phyloP scores from a whole-genome alignment of 2,113 vertebrate genomes.

The Chloropsis hardwickii region DNA sequence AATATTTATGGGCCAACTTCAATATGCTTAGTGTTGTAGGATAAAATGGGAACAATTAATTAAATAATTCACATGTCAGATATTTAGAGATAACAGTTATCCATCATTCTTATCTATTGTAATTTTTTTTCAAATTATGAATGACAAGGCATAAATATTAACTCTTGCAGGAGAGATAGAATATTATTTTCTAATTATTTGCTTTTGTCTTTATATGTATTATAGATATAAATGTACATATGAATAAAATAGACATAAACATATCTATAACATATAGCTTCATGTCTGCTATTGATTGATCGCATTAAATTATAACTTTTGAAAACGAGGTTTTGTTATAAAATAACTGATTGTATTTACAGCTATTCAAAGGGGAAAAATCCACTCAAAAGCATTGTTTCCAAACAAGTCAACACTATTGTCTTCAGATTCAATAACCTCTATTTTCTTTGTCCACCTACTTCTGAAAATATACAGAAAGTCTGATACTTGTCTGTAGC shows the following conservation, averaged over 20 bases:
- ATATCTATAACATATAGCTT: background rate
- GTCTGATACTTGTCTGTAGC: background rate
- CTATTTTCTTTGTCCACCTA: background rate
- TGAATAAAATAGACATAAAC: background rate
- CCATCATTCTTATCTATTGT: background rate
- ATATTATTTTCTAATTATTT: background rate
- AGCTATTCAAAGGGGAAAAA: fast-evolving
- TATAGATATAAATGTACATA: background rate
- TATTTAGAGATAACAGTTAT: background rate
- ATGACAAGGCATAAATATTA: background rate
- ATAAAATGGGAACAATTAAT: slow-evolving; percentile 7
- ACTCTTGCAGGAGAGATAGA: background rate
- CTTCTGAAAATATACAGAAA: background rate
- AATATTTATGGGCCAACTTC: slow-evolving; percentile 2
- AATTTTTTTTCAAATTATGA: background rate
- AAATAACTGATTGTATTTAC: background rate
- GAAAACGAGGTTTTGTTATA: background rate
- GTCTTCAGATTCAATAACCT: background rate
- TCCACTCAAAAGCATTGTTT: background rate
- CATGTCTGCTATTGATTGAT: background rate
- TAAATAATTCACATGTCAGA: slow-evolving; percentile 14
- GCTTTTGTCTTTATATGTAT: background rate
- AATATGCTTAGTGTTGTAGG: background rate
- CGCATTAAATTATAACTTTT: background rate
- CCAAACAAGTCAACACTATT: background rate